Base-by-base conservation (phyloP, 2,113 vertebrate genomes). In the Neolamprologus brichardi region DNA sequence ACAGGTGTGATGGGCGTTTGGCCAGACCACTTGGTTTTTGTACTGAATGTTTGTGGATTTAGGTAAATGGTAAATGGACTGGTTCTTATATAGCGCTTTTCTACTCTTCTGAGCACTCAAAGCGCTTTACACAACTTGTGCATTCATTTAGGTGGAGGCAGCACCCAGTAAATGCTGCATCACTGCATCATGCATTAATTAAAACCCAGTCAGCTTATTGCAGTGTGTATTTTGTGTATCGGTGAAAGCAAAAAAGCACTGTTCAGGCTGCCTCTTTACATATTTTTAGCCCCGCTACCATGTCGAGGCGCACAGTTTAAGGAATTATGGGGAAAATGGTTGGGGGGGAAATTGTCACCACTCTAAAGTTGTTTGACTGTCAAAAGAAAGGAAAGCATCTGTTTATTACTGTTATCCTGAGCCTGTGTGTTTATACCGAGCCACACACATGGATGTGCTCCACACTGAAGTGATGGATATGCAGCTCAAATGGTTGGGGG, bases 371-470 rank as follows among this genome's bases (percentile, higher is more conserved):
- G 85, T 91, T 91, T 90, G 60, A 82, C 62, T 84, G 53, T 89
- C 75, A 86, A 80, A 81, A 49, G 54, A 84, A 70, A 41, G 82
- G 70, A 88, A 64, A 82, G 32, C 15, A 32, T 91, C 70, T 94
- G 92, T 93, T 92, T 91, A 86, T 75, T 78, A 77, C 89, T 88
- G 84, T 89, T 87, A 41, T 84, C 56, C 49, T 32, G 53, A 60
- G 81, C 70, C 77, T 85, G 64, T 72, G 86, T 90, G 85, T 94
- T 88, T 94, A 82, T 84, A 79, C 39, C 32, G 37, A 90, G 80
- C 86, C 93, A 84, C 91, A 93, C 92, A 94, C 91, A 88, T 87
- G 82, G 92, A 88, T 84, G 84, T 79, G 58, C 83, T 93, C 80
- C 62, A 83, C 83, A 32, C 6, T 70, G 72, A 80, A 83, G 80